A percentile compares a stretch with the other conserved stretches of the same genome.
Evolutionary conservation across 2,113 vertebrate genomes (phyloP).

Genomic region (Micronycteris hirsuta): DNA sequence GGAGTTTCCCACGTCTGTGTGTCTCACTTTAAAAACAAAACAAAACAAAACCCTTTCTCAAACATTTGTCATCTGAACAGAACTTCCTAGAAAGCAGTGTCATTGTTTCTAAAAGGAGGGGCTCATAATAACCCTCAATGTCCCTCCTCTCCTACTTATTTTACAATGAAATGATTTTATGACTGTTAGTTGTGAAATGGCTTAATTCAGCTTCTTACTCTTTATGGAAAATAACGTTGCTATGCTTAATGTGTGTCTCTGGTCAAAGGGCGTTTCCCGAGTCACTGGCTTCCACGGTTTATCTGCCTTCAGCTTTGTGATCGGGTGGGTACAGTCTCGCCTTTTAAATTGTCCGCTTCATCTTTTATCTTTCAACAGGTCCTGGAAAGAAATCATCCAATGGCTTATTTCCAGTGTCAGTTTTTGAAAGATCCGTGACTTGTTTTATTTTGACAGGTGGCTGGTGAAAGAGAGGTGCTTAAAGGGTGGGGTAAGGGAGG

Average conservation of each 20-base stretch:
- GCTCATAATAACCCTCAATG: conserved; percentile 1
- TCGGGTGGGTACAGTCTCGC: conserved; percentile 6
- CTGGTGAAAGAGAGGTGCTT: conserved; percentile 61
- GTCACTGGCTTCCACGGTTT: conserved; percentile 53
- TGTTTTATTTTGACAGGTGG: conserved; percentile 72
- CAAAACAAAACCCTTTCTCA: conserved; percentile 38
- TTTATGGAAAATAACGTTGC: conserved; percentile 56
- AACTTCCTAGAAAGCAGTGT: conserved; percentile 58
- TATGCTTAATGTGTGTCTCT: conserved; percentile 46
- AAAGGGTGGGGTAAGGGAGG: background rate
- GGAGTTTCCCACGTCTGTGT: background rate
- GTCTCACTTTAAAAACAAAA: conserved; percentile 9
- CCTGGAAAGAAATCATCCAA: conserved; percentile 58
- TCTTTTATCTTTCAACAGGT: conserved; percentile 72
- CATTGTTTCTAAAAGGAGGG: conserved; percentile 47
- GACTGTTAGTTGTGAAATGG: conserved; percentile 67
- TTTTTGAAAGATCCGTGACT: conserved; percentile 56
- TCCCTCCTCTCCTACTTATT: conserved; percentile 28
- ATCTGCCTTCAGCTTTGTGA: conserved; percentile 63
- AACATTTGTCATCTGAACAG: conserved; percentile 51
- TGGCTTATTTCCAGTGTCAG: conserved; percentile 47
- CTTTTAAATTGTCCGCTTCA: conserved; percentile 55
- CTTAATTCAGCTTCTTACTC: conserved; percentile 53
- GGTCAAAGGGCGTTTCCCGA: conserved; percentile 67
- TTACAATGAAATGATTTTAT: conserved; percentile 65